Percentiles rank a stretch among this genome's conserved stretches.
These are phyloP conservation scores for Pristionchus arcanus DNA, from an alignment of 2,888 invertebrate species.

Conservation along the genomic window DNA sequence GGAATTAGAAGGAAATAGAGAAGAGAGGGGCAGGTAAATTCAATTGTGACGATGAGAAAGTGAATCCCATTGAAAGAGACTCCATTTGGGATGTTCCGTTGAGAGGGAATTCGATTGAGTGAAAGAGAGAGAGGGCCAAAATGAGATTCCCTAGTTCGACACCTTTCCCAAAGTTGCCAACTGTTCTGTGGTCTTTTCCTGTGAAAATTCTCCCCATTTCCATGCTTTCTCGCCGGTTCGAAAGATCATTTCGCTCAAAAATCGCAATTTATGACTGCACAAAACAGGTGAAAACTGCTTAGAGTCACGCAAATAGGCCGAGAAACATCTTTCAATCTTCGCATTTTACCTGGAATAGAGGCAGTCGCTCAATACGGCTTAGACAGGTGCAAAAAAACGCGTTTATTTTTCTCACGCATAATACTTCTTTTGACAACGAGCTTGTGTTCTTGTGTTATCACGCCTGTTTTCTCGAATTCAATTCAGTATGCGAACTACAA, in stretches of 20 bases:
- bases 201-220: too few relatives aligned
- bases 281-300: not conserved
- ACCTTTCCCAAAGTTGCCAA: not conserved
- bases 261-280: not conserved
- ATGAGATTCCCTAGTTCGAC: not conserved
- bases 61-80: not conserved
- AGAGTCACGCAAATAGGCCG: not conserved
- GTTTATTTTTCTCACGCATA: not conserved
- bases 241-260: not conserved
- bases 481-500: too few relatives aligned
- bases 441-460: too few relatives aligned
- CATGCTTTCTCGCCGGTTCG: not conserved
- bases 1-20: not conserved
- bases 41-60: slow-evolving; percentile 26
- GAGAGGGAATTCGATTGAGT: not conserved
- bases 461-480: too few relatives aligned
- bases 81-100: slow-evolving; percentile 41
- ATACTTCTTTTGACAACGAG: not conserved
- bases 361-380: not conserved
- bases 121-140: not conserved
- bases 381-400: not conserved
- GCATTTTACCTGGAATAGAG: not conserved
- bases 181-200: not conserved
- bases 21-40: slow-evolving; percentile 36
- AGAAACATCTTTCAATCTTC: not conserved